phyloP scores from a whole-genome alignment of 2,113 vertebrate genomes.

The Xenopus laevis region DNA sequence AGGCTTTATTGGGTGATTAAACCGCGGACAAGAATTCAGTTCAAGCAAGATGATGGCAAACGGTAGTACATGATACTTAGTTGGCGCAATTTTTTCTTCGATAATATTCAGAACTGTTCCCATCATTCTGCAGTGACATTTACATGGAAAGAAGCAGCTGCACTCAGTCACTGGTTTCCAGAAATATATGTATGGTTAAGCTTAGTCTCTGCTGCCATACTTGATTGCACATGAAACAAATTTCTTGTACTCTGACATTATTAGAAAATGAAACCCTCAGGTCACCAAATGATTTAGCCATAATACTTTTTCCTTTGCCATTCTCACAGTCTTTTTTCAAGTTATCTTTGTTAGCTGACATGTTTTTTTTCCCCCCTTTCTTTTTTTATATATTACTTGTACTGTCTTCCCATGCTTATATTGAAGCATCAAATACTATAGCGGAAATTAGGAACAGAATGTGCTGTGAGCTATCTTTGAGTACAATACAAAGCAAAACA shows the following conservation, averaged over 20 bases:
- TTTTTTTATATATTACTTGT: not conserved
- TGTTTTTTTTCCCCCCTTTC: not conserved
- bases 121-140: too few relatives aligned
- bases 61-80: too few relatives aligned
- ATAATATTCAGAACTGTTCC: too few relatives aligned
- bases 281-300: constrained; percentile 20
- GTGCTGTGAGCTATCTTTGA: not conserved
- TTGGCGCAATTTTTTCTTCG: too few relatives aligned
- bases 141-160: too few relatives aligned
- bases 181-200: too few relatives aligned
- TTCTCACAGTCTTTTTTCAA: constrained; percentile 52
- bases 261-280: constrained; percentile 12
- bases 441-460: not conserved
- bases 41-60: too few relatives aligned
- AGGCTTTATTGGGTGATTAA: too few relatives aligned
- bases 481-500: not conserved
- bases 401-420: not conserved
- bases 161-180: too few relatives aligned
- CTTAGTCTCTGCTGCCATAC: not conserved
- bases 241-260: constrained; percentile 8
- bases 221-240: too few relatives aligned
- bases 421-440: constrained; percentile 12
- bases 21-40: too few relatives aligned
- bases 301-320: not conserved
- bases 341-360: constrained; percentile 50